Evolutionary conservation across 2,888 invertebrate species (phyloP), one percentile per base, ranked within the genome.

Genomic region (Melangyna quadrimaculata): DNA sequence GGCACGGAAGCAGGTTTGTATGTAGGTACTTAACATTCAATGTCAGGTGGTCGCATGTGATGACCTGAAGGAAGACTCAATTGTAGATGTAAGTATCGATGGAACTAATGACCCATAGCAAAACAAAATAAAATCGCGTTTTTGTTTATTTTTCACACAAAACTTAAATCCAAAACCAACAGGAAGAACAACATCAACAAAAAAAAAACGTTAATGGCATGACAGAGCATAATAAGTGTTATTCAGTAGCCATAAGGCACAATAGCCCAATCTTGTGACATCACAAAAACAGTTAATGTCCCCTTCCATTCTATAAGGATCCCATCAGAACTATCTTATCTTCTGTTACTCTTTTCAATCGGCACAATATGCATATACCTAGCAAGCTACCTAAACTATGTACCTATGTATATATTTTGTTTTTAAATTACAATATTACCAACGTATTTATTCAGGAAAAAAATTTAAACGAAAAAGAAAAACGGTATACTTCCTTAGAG

Each of bases 101-200:
- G 59, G 43, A 74, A 78, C 71, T 71, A 74, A 74, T 83, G 63
- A 57, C 43, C 65, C 70, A 48, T 61, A 24, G 4, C 73, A 67
- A 37, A n/a, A 10, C 4, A 57, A 65, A 22, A 2, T 17, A 7
- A 74, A 48, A 69, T 69, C 51, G 69, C 37, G 57, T 35, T 72
- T 71, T 29, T 80, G 61, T 86, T 86, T 77, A 73, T 53, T 73
- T 86, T 86, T 86, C 86, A 86, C 81, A 86, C 77, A 81, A 53
- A 70, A 80, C 45, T 43, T 65, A 57, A 10, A 70, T n/a, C n/a
- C 7, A 43, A 43, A 67, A 72, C 65, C 72, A 80, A 86, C 86
- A 86, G 80, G 80, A 80, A 86, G 77, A 73, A 72, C 55, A 59
- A 45, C 77, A 40, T 40, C 61, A 40, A 74, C 37, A 29, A 67